These are phyloP conservation scores for Thalassarche chlororhynchos DNA, from an alignment of 2,113 vertebrate species.

Conservation along the genomic window DNA sequence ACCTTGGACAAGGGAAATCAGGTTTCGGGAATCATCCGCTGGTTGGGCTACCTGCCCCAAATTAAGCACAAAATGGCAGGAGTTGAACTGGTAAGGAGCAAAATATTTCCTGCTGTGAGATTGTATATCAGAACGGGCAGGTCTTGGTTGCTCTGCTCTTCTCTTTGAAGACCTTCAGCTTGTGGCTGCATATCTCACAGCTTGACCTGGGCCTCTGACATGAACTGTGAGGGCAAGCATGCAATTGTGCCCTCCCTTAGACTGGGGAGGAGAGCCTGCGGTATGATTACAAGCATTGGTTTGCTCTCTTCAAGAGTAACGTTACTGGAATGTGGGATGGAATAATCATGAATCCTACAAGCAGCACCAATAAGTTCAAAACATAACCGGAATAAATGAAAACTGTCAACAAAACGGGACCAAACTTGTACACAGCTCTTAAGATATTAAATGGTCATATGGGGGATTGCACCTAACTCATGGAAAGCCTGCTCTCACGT, in stretches of 20 bases:
- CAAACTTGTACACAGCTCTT: not conserved
- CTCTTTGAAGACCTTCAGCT: not conserved
- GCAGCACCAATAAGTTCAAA: not conserved
- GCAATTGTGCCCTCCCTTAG: not conserved
- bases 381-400: not conserved
- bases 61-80: constrained; percentile 71
- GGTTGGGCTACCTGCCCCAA: constrained; percentile 78
- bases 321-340: not conserved
- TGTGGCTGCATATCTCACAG: not conserved
- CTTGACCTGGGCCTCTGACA: not conserved
- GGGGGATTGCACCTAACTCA: rapidly evolving
- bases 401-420: not conserved
- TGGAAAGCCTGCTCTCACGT: not conserved
- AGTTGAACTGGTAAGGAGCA: constrained; percentile 82
- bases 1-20: constrained; percentile 48
- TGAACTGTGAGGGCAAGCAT: not conserved
- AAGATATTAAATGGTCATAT: not conserved
- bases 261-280: not conserved
- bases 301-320: not conserved
- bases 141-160: not conserved
- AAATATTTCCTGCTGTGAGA: not conserved
- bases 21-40: constrained; percentile 82
- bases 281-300: not conserved
- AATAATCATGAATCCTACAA: not conserved
- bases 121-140: not conserved